Conservation (phyloP, 1,140 invertebrate genomes). For the Mycetomoellerius zeteki region DNA sequence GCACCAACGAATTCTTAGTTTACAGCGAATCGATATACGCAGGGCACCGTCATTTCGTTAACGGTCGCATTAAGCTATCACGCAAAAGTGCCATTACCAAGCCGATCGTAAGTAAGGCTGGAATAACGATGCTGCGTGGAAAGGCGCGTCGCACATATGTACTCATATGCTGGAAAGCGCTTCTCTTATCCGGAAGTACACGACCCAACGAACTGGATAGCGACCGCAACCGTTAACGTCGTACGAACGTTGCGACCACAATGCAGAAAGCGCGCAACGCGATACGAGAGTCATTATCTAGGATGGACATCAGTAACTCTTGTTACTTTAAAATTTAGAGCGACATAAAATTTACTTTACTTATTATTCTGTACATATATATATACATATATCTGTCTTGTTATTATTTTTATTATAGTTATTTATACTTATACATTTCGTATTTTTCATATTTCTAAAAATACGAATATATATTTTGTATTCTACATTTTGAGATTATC, state of each 20-base stretch:
- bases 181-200: slow-evolving; percentile 48
- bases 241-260: slow-evolving; percentile 23
- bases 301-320: neutral
- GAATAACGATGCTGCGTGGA: slow-evolving; percentile 69
- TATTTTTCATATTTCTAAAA: neutral
- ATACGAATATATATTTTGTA: too few species aligned
- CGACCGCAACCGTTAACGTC: slow-evolving; percentile 15
- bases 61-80: slow-evolving; percentile 83
- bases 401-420: too few species aligned
- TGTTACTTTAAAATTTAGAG: neutral
- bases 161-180: slow-evolving; percentile 24
- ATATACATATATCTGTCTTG: too few species aligned
- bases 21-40: slow-evolving; percentile 83
- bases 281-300: slow-evolving; percentile 43
- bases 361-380: neutral
- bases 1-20: slow-evolving; percentile 77
- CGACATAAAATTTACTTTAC: neutral
- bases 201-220: slow-evolving; percentile 35
- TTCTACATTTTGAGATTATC: neutral
- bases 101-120: slow-evolving; percentile 77
- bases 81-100: slow-evolving; percentile 78
- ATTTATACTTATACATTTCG: too few species aligned
- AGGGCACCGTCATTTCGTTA: slow-evolving; percentile 80
- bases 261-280: slow-evolving; percentile 43
- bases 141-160: slow-evolving; percentile 39